Evolutionary conservation across 2,113 vertebrate genomes (phyloP), one percentile per base, ranked within the genome.

Genomic region (Guaruba guarouba): DNA sequence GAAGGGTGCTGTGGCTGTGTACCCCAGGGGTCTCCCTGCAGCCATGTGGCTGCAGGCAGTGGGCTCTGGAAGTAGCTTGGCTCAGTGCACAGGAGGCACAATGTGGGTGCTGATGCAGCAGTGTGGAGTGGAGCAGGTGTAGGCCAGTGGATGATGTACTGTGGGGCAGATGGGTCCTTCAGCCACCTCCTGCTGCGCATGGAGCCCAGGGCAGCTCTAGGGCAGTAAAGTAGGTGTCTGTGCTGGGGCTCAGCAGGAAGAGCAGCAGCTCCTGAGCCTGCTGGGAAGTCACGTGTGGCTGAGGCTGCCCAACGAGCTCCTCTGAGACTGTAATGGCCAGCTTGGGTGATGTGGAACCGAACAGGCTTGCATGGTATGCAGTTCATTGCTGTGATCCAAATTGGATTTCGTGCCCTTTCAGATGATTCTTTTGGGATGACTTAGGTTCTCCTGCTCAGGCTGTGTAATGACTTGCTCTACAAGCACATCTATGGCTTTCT

Each of bases 11-110:
- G 81, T 11, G 2, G 33, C 44, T 0, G 1, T 29, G 62, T 24
- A 52, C 61, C 41, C 27, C 0, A 4, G 28, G 9, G 29, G 15
- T 6, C 9, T 15, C 55, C 7, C 61, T 17, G 1, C 0, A 1
- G 67, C 33, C 18, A 15, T 6, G 13, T 4, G 6, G 63, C 13
- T 52, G 67, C 28, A 24, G n/a, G 55, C 31, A 54, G 73, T 39
- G 74, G 2, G 2, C 0, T 1, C 24, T 13, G 31, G 25, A 4
- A 23, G 64, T 3, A 24, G 63, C 27, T 12, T 2, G 3, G 70
- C 16, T 17, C 0, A 2, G 54, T 4, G 63, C 61, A 9, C 23
- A 5, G 67, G 33, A 44, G 78, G 61, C 35, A 64, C 35, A 66
- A 17, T 0, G 1, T 1, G 6, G n/a, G 17, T 51, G 55, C 20